phyloP scores from a whole-genome alignment of 2,797 vertebrate genomes.

The Poecilia wingei region DNA sequence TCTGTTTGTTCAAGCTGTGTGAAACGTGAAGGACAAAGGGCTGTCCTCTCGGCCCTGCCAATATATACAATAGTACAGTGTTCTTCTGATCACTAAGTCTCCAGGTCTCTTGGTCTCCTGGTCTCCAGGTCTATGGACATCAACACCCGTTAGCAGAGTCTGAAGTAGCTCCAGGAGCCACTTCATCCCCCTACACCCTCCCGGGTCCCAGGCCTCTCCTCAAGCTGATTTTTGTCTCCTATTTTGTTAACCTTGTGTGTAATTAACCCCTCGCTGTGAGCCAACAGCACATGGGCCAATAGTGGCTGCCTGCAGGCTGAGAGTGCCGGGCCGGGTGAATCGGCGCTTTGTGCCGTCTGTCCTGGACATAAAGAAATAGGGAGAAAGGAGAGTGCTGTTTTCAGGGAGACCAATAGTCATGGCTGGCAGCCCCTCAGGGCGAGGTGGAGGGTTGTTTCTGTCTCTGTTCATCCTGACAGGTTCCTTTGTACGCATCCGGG shows the following conservation, averaged over 20 bases:
- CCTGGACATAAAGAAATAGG: slow-evolving; percentile 50
- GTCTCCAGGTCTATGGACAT: slow-evolving; percentile 1
- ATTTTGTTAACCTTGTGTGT: slow-evolving; percentile 83
- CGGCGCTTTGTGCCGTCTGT: slow-evolving; percentile 79
- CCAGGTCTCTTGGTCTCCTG: not conserved
- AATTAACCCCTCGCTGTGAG: slow-evolving; percentile 81
- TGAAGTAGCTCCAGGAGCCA: slow-evolving; percentile 24
- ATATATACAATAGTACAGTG: not conserved
- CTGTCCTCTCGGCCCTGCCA: not conserved
- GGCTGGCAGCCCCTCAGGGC: slow-evolving; percentile 54
- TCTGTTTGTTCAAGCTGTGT: not conserved
- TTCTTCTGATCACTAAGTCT: not conserved
- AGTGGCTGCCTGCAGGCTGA: slow-evolving; percentile 55
- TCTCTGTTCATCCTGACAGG: slow-evolving; percentile 65
- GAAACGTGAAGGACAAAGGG: not conserved
- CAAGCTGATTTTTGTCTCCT: slow-evolving; percentile 81
- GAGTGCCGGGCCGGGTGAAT: slow-evolving; percentile 67
- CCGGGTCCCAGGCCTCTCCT: slow-evolving; percentile 54
- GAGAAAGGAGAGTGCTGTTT: slow-evolving; percentile 51
- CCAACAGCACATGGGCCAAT: slow-evolving; percentile 62
- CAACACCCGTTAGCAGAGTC: slow-evolving; percentile 6
- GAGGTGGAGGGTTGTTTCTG: slow-evolving; percentile 58
- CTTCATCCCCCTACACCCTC: slow-evolving; percentile 56
- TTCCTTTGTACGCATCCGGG: slow-evolving; percentile 58
- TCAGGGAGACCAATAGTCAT: slow-evolving; percentile 66